Evolutionary conservation across 2,888 invertebrate species (phyloP), one percentile per base, ranked within the genome.

Genomic region (Habroteleia sp.): DNA sequence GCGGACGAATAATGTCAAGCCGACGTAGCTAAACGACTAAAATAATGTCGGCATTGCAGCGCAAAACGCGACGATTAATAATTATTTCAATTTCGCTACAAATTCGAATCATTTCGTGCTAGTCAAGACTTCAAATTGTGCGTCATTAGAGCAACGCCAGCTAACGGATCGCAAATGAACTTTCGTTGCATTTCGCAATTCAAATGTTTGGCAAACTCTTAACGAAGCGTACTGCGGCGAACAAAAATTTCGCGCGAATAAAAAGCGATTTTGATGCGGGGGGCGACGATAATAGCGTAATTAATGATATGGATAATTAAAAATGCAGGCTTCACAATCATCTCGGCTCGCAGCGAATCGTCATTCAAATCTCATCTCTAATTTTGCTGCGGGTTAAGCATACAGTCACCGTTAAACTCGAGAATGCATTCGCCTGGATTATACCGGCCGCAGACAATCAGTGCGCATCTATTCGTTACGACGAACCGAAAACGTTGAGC

Each of bases 391-490:
- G 44, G 35, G 44, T 42, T 58, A 42, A 23, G 58, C 58, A 58
- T 44, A 58, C 58, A 58, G 58, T 33, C 58, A 35, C 33, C 23
- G 14, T 27, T 27, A 29, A 54, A 54, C 58, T 58, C 33, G 33
- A 58, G 44, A 58, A 58, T 44, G 33, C 44, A 58, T 42, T 44
- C 44, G 33, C 42, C 44, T 23, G 44, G 35, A 58, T 58, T 58
- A 44, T 58, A 44, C 58, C 58, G 35, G 25, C 44, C 58, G 20
- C 58, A 58, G 58, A 58, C 58, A 58, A 58, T 58, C 58, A 58
- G 58, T 16, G 58, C 14, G 60, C 60, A 46, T 60, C 60, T 60
- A 60, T 60, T 60, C 60, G 60, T 60, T 46, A 60, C 60, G 60
- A 60, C 60, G 16, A 46, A 33, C 46, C 58, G 44, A 44, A 42